Evolutionary conservation across 2,113 vertebrate species (phyloP).

Genomic region (Sprattus sprattus): DNA sequence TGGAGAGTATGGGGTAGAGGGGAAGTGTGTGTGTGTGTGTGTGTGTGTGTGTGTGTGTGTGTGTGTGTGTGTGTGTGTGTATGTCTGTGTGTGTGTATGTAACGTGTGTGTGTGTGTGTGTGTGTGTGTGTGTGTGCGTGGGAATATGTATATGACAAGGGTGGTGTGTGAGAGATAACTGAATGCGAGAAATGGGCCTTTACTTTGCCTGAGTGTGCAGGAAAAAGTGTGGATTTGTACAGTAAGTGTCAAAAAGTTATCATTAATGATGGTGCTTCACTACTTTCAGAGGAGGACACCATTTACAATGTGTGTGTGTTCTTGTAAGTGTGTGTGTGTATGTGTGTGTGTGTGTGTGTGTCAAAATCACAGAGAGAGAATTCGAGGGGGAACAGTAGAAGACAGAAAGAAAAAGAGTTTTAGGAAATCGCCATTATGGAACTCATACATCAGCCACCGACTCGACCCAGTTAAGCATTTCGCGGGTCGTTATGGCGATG

Average conservation of each 20-base stretch:
- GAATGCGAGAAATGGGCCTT: not conserved
- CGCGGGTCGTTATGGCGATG: conserved; percentile 59
- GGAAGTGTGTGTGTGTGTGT: conserved; percentile 27
- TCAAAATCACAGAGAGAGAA: not conserved
- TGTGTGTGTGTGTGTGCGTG: conserved; percentile 43
- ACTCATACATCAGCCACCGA: conserved; percentile 52
- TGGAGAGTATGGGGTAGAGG: not conserved
- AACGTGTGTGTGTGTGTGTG: conserved; percentile 48
- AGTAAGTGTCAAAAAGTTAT: not conserved
- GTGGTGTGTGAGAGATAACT: conserved; percentile 39
- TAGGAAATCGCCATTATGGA: conserved; percentile 41
- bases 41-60: conserved; percentile 63
- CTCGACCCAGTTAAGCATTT: conserved; percentile 55
- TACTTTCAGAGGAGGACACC: not conserved
- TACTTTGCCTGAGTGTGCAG: not conserved
- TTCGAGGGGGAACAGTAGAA: not conserved
- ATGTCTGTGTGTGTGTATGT: conserved; percentile 44
- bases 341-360: not conserved
- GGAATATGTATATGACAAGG: too few relatives aligned
- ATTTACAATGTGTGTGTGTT: not conserved
- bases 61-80: conserved; percentile 59
- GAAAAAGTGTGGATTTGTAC: not conserved
- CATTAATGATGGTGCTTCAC: not conserved
- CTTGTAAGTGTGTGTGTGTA: not conserved
- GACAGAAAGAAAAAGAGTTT: conserved; percentile 56